Evolutionary conservation across 1,140 invertebrate genomes (phyloP).

Genomic region (Drosophila lacertosa): DNA sequence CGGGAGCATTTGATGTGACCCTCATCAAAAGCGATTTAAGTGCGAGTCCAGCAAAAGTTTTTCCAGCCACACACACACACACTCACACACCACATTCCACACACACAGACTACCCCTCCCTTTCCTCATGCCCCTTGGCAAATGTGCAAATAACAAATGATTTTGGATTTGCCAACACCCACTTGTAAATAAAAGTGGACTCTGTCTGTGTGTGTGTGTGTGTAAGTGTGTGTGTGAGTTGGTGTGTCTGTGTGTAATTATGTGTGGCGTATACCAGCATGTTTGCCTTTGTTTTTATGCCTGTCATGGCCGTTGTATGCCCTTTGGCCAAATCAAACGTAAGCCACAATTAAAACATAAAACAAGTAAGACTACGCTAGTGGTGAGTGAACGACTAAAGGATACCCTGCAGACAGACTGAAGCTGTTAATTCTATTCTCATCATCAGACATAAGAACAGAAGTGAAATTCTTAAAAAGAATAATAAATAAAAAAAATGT

Average conservation of each 20-base stretch:
- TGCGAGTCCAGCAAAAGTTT: slow-evolving; percentile 62
- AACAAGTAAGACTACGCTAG: slow-evolving; percentile 35
- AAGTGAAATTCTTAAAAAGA: too few species aligned
- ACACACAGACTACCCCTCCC: too few species aligned
- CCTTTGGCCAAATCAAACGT: slow-evolving; percentile 77
- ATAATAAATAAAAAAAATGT: too few species aligned
- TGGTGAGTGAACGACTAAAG: background rate
- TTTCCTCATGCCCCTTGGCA: slow-evolving; percentile 51
- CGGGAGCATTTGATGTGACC: slow-evolving; percentile 54
- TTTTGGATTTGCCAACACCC: slow-evolving; percentile 75
- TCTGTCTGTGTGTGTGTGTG: slow-evolving; percentile 3
- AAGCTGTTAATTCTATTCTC: too few species aligned
- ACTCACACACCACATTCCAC: too few species aligned
- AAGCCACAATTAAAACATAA: slow-evolving; percentile 81
- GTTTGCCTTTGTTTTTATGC: slow-evolving; percentile 76
- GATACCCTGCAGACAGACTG: too few species aligned
- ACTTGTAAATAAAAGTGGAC: slow-evolving; percentile 77
- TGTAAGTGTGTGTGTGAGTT: background rate
- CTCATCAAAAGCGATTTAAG: slow-evolving; percentile 79
- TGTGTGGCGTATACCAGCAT: slow-evolving; percentile 63
- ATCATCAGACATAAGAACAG: too few species aligned
- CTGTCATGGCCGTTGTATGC: slow-evolving; percentile 72
- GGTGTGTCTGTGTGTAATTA: slow-evolving; percentile 38
- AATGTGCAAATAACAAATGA: slow-evolving; percentile 81
- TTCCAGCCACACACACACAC: too few species aligned